phyloP scores from a whole-genome alignment of 1,140 invertebrate genomes.

The Phthorimaea operculella region DNA sequence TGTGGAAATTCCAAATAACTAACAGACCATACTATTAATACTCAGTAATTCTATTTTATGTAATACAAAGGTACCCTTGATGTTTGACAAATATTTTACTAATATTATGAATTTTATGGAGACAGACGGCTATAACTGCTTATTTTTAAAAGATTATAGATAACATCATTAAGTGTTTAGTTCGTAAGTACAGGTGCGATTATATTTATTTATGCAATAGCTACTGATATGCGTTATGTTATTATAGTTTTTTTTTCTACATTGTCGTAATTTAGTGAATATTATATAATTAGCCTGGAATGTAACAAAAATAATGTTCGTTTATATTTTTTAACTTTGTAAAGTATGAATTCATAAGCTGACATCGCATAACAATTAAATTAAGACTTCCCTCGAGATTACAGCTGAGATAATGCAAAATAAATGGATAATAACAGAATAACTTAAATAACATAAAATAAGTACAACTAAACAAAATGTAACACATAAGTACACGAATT shows the following conservation, averaged over 20 bases:
- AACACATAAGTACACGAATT: slow-evolving; percentile 25
- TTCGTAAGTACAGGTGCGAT: slow-evolving; percentile 26
- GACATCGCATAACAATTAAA: not conserved
- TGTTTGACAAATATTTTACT: too few relatives aligned
- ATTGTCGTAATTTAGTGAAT: slow-evolving; percentile 14
- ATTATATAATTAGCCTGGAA: slow-evolving; percentile 21
- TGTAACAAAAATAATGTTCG: slow-evolving; percentile 13
- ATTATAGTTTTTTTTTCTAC: not conserved
- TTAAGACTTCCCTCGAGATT: not conserved
- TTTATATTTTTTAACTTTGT: too few relatives aligned
- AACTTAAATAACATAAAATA: slow-evolving; percentile 13
- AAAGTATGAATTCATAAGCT: too few relatives aligned
- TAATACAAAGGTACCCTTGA: too few relatives aligned
- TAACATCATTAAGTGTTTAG: slow-evolving; percentile 1
- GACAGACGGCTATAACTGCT: too few relatives aligned
- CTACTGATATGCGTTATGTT: slow-evolving; percentile 27
- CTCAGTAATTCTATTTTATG: too few relatives aligned
- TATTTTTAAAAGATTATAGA: too few relatives aligned
- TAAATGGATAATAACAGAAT: slow-evolving; percentile 17
- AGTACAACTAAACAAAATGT: slow-evolving; percentile 18
- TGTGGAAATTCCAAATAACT: too few relatives aligned
- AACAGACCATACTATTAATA: too few relatives aligned
- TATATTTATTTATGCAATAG: slow-evolving; percentile 25
- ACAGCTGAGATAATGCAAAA: slow-evolving; percentile 7
- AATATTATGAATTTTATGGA: too few relatives aligned